Evolutionary conservation across 2,797 vertebrate genomes (phyloP), one percentile per base, ranked within the genome.

Genomic region (Pipistrellus pipistrellus): DNA sequence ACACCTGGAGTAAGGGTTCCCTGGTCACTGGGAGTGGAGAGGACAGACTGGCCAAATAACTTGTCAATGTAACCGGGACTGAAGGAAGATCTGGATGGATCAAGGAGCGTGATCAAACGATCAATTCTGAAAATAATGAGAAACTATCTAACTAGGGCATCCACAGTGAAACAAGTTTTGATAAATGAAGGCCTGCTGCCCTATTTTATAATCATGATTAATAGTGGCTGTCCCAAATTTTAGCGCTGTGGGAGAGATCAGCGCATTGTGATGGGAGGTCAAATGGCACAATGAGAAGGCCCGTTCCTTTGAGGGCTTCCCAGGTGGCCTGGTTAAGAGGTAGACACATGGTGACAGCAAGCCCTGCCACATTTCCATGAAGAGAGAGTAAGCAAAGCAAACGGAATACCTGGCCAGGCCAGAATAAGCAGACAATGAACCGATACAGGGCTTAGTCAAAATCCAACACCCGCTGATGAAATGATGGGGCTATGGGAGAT

Each of bases 161-260:
- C 23, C 55, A 77, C 62, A 59, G n/a, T 20, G 51, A 93, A 53
- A 76, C 32, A 48, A n/a, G 38, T 69, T 77, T 57, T 77, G 41
- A 30, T 14, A 84, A 72, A 77, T 25, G 20, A 88, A 89, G 32
- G 53, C 15, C 13, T 44, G 15, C 25, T 68, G 91, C 13, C 41
- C 85, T 89, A 21, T 64, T 91, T 95, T 68, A 86, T 18, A 82
- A 32, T 14, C n/a, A 48, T 32, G 51, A 69, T 88, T 14, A 57
- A 59, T 41, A 69, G 77, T 23, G 62, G n/a, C 12, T 88, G 73
- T 48, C 72, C 73, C 46, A 44, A 41, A 69, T 77, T 87, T 81
- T 85, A 94, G 82, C 44, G 18, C n/a, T 0, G 6, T 62, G 41
- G 55, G 53, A 94, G n/a, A 80, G 17, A 55, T 68, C 30, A 53